Conservation (phyloP, 2,888 invertebrate species). For the Sabatieria punctata region DNA sequence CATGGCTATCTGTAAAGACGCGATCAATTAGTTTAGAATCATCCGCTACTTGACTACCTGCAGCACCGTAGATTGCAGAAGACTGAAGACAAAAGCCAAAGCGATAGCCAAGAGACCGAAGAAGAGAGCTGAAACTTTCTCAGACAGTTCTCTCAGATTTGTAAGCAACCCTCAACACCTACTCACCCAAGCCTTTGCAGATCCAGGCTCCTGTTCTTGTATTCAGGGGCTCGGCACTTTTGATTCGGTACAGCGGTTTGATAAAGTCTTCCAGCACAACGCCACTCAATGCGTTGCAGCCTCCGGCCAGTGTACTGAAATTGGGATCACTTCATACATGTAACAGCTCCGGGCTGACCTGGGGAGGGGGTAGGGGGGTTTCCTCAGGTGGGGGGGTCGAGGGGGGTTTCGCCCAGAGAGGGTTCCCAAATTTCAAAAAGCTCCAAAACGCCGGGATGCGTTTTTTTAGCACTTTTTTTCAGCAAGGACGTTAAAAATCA, state of each 20-base stretch:
- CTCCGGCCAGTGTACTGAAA: constrained; percentile 18
- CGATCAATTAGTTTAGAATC: background rate
- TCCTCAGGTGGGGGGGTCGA: no score
- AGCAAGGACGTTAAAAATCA: no score
- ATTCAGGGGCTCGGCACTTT: background rate
- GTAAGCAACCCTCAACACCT: background rate
- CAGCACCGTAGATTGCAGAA: constrained; percentile 4
- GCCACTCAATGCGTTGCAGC: constrained; percentile 19
- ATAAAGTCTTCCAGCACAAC: constrained; percentile 21
- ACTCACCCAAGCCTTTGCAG: constrained; percentile 3
- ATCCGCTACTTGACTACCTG: constrained; percentile 5
- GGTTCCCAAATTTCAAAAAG: no score
- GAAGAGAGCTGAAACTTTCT: background rate
- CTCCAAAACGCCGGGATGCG: no score
- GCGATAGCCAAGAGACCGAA: constrained; percentile 1
- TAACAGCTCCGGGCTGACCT: no score
- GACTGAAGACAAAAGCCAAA: constrained; percentile 6
- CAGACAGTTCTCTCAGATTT: background rate
- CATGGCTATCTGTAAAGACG: constrained; percentile 16
- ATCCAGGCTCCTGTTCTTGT: background rate
- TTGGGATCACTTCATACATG: no score
- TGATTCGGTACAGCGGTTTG: constrained; percentile 3
- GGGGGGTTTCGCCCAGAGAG: no score
- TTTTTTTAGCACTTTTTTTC: no score
- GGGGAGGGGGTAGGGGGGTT: no score